These are phyloP conservation scores for Plagodis dolabraria DNA, from an alignment of 2,888 invertebrate species.

Conservation along the genomic window DNA sequence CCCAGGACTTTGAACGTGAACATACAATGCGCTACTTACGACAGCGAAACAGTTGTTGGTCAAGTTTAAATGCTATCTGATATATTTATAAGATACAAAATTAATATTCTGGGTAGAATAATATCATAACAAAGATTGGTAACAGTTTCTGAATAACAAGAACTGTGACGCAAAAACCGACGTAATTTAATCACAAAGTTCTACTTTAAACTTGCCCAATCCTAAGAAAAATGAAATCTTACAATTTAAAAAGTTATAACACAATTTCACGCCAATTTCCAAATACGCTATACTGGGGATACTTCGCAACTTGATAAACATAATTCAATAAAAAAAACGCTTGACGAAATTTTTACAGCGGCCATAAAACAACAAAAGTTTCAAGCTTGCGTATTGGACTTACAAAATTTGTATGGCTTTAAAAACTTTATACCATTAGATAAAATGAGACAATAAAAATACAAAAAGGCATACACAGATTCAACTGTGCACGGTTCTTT, in stretches of 20 bases:
- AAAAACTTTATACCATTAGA: slow-evolving; percentile 25
- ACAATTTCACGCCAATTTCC: slow-evolving; percentile 9
- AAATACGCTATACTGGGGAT: slow-evolving; percentile 3
- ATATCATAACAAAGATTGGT: no score
- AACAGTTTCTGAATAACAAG: no score
- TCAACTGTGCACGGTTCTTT: slow-evolving; percentile 26
- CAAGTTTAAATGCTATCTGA: no score
- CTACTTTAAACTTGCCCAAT: no score
- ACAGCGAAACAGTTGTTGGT: no score
- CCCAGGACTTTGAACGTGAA: no score
- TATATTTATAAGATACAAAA: no score
- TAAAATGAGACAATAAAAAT: slow-evolving; percentile 26
- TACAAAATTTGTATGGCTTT: slow-evolving; percentile 20
- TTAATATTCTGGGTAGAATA: no score
- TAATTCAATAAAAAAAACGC: slow-evolving; percentile 27
- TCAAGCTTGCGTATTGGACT: slow-evolving; percentile 27
- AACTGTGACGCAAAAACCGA: no score
- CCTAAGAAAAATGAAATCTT: no score
- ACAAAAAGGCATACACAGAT: slow-evolving; percentile 21
- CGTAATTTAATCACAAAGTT: no score
- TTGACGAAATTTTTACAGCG: slow-evolving; percentile 26
- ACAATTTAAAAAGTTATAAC: not conserved
- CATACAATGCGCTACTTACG: no score
- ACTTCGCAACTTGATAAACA: slow-evolving; percentile 22
- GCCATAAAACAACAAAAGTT: slow-evolving; percentile 28